A percentile compares a stretch with the other conserved stretches of the same genome.
phyloP scores from a whole-genome alignment of 2,797 vertebrate genomes.

The Margarornis squamiger region DNA sequence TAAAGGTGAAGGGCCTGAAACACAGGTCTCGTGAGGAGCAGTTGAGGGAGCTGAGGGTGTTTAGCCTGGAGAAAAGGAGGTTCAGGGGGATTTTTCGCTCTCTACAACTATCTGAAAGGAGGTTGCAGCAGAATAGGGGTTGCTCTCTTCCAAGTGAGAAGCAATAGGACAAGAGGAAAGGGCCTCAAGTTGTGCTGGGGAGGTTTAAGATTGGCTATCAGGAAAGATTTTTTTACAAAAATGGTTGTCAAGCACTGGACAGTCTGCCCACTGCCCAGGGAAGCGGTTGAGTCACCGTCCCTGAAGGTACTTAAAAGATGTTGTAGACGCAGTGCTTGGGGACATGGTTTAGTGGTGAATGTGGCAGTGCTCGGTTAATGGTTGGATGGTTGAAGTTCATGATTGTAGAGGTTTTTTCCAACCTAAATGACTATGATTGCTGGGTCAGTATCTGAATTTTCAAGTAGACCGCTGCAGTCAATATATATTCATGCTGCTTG shows the following conservation, averaged over 20 bases:
- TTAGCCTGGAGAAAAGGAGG: neutral
- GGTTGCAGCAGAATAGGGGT: neutral
- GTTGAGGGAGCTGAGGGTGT: neutral
- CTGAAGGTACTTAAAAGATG: rapidly evolving
- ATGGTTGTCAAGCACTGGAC: neutral
- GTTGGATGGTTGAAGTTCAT: neutral
- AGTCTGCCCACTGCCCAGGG: too few species aligned
- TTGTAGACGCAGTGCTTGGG: neutral
- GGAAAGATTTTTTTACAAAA: neutral
- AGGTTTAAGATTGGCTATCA: neutral
- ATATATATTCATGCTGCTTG: neutral
- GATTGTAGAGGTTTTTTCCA: neutral
- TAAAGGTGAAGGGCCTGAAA: neutral
- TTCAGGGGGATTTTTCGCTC: neutral
- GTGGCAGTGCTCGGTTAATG: neutral
- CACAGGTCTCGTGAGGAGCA: neutral
- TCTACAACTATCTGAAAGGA: neutral
- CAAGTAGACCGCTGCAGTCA: neutral
- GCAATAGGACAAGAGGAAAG: neutral
- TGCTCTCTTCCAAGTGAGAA: neutral
- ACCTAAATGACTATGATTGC: neutral
- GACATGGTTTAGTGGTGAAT: neutral
- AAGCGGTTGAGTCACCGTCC: neutral
- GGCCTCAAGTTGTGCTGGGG: neutral
- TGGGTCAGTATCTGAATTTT: neutral